These are phyloP conservation scores for Ferdinandea cuprea DNA, from an alignment of 2,888 invertebrate species.

Conservation along the genomic window DNA sequence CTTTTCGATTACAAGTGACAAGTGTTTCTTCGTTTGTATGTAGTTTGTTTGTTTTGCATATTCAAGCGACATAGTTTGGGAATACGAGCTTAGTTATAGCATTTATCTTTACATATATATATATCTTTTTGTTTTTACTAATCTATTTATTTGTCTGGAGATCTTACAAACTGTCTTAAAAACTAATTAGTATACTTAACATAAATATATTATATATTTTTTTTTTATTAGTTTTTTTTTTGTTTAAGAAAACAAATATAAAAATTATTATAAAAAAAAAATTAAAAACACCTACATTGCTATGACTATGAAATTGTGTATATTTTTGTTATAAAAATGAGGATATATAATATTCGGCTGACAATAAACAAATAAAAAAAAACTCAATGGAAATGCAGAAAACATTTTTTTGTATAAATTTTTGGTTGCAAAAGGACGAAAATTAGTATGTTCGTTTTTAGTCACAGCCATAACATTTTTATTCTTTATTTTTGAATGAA, in stretches of 20 bases:
- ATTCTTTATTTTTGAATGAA: not conserved
- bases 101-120: slow-evolving; percentile 18
- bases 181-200: slow-evolving; percentile 47
- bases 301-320: slow-evolving; percentile 64
- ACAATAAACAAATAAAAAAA: too few species aligned
- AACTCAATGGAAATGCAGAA: slow-evolving; percentile 12
- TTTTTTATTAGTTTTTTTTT: slow-evolving; percentile 20
- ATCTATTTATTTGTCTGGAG: slow-evolving; percentile 74
- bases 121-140: slow-evolving; percentile 22
- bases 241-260: slow-evolving; percentile 46
- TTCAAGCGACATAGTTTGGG: slow-evolving; percentile 55
- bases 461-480: slow-evolving; percentile 54
- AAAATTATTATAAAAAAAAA: slow-evolving; percentile 22
- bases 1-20: slow-evolving; percentile 64
- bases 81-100: slow-evolving; percentile 15
- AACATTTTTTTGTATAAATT: slow-evolving; percentile 1
- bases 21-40: slow-evolving; percentile 39
- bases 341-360: slow-evolving; percentile 18
- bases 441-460: slow-evolving; percentile 15
- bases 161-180: slow-evolving; percentile 72
- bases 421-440: slow-evolving; percentile 2
- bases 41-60: slow-evolving; percentile 50
- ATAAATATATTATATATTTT: slow-evolving; percentile 4
- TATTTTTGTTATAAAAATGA: slow-evolving; percentile 20
- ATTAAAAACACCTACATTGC: slow-evolving; percentile 63